Base-by-base conservation (phyloP, 2,797 vertebrate species). In the Oryzias sinensis region DNA sequence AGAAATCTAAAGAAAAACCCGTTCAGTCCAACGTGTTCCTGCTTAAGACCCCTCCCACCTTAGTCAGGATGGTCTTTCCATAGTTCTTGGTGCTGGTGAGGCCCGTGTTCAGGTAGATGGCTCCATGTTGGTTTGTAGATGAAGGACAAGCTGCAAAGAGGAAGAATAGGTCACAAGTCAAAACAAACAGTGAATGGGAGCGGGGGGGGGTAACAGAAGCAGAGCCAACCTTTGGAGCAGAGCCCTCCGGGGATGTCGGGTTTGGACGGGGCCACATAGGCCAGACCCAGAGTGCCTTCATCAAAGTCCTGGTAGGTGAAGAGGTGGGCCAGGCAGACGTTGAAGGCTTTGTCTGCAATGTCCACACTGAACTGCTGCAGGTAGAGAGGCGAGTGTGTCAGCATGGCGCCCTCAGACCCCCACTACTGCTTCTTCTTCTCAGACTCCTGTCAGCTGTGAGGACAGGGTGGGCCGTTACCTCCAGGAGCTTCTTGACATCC, bases 221-320 rank as follows among this genome's bases (percentile, higher is more conserved):
- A 2, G 50, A 56, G 51, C 88, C 85, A n/a, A 96, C 97, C 91
- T 87, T 95, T 95, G 44, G 95, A 96, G 84, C 97, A 99, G 78
- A 99, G 93, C 3, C 97, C 97, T 61, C 97, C 97, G 0, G 96
- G 92, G 62, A 93, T 93, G 77, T 95, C 95, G 0, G 90, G 85
- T 75, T 93, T 95, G 78, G 94, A 92, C 43, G 96, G 95, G 43
- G 95, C 97, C 6, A 99, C 97, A 0, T 98, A 99, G 43, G 97
- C 97, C 60, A 99, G 77, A 37, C 97, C 97, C 62, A 99, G 92
- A 0, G 96, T 99, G 22, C 97, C 97, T 77, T 97, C 95, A 14
- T 97, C 96, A 59, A 99, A 98, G 87, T 99, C 97, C 88, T 99
- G 97, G 47, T 98, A 99, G 0, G 97, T 99, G 90, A 99, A 99